Conservation (phyloP, 2,888 invertebrate genomes). For the Osedax fenrisi region DNA sequence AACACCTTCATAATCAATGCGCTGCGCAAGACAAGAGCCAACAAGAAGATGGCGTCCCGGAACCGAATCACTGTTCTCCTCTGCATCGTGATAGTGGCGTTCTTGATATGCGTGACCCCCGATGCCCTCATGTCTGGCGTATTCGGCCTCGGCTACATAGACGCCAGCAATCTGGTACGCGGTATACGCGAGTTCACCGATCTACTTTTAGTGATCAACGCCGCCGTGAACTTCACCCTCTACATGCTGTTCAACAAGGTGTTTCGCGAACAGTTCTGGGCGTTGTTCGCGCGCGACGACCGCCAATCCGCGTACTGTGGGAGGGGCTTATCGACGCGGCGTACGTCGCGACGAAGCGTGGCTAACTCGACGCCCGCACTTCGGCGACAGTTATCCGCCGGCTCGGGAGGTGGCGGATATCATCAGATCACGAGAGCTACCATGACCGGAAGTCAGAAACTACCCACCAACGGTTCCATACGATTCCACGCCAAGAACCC, state of each 20-base stretch:
- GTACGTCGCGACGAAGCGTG: too few relatives aligned
- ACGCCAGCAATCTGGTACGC: conserved; percentile 43
- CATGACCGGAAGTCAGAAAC: not conserved
- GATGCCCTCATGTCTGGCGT: conserved; percentile 49
- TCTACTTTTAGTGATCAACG: conserved; percentile 45
- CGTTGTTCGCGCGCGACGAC: conserved; percentile 39
- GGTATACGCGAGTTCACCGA: conserved; percentile 49
- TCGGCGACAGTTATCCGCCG: too few relatives aligned
- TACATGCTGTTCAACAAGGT: conserved; percentile 46
- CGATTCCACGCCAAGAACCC: not conserved
- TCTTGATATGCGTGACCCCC: conserved; percentile 47
- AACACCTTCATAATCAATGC: conserved; percentile 38
- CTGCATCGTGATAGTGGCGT: conserved; percentile 46
- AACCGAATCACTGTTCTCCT: conserved; percentile 49
- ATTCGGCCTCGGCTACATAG: conserved; percentile 47
- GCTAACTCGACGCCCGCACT: too few relatives aligned
- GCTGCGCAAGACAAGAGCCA: conserved; percentile 29
- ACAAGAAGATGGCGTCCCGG: conserved; percentile 42
- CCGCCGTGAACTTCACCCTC: conserved; percentile 47
- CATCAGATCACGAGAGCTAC: not conserved
- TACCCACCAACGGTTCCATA: not conserved
- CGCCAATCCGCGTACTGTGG: not conserved
- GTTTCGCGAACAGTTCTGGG: conserved; percentile 43
- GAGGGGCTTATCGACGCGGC: not conserved
- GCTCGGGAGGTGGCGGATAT: not conserved